Evolutionary conservation across 2,888 invertebrate species (phyloP), one percentile per base, ranked within the genome.

Genomic region (Incurvaria masculella): DNA sequence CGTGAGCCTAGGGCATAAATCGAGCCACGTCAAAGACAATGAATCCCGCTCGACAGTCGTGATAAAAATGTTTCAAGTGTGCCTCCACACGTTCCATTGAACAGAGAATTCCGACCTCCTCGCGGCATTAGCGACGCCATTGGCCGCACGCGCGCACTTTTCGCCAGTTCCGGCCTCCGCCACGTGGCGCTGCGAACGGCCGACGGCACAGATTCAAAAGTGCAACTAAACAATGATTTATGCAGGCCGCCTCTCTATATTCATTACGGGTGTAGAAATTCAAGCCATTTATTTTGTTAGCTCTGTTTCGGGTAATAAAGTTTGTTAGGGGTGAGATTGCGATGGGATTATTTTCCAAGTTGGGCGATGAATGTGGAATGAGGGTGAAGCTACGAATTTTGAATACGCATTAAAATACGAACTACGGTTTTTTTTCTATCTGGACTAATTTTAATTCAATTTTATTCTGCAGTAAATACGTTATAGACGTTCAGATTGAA

Each of bases 211-310:
- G 62, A 64, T 59, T 61, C 66, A 62, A 60, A 76, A 74, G 69
- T 71, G 72, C 73, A 74, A 72, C 63, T 66, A 66, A 72, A 68
- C 73, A 71, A 69, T 76, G 73, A 76, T 76, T 75, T 75, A 76
- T 72, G 63, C 59, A 61, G 57, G 66, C 69, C 72, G 74, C 72
- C 72, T 67, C 66, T 65, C 66, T 67, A 72, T 74, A 76, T 75
- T 78, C 76, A 78, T 76, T 75, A 74, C 68, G 66, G 74, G 76
- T 76, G 76, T 74, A 76, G 76, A 78, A 74, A 75, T 76, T 76
- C 76, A 68, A 75, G 72, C 74, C 74, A 78, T 78, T 76, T 75
- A 78, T 78, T 76, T 73, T 74, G 76, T 78, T 76, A 76, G 69
- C 72, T 72, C 65, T 66, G 69, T 67, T 61, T 65, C 66, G 70